Conservation (phyloP, 1,140 invertebrate genomes). For the Mya arenaria region DNA sequence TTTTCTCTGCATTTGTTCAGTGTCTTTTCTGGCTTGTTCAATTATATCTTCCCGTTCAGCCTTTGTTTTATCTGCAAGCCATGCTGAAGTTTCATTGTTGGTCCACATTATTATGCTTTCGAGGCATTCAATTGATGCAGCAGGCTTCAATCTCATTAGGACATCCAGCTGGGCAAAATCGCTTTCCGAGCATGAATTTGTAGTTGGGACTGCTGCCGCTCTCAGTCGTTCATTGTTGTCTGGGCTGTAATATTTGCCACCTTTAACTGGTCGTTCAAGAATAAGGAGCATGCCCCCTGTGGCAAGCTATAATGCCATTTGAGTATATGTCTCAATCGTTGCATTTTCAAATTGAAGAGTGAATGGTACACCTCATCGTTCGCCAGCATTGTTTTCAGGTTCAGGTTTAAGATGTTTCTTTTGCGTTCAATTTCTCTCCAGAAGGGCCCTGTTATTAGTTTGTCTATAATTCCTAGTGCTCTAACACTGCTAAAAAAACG, state of each 20-base stretch:
- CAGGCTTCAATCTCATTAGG: constrained; percentile 33
- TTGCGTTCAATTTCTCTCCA: constrained; percentile 41
- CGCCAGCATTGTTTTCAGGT: not conserved
- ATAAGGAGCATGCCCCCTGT: constrained; percentile 35
- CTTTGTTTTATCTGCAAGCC: not conserved
- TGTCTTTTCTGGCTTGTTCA: not conserved
- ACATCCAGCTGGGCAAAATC: constrained; percentile 54
- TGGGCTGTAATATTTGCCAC: constrained; percentile 1
- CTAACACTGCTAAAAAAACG: constrained; percentile 15
- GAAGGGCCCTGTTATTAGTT: constrained; percentile 54
- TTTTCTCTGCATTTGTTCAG: not conserved
- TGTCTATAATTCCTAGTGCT: constrained; percentile 52
- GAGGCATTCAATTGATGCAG: not conserved
- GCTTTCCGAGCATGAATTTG: constrained; percentile 38
- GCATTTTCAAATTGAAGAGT: not conserved
- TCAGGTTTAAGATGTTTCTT: constrained; percentile 34
- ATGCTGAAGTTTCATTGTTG: constrained; percentile 10
- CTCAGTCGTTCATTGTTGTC: not conserved
- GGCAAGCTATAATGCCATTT: constrained; percentile 36
- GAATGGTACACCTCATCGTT: constrained; percentile 2
- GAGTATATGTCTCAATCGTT: constrained; percentile 34
- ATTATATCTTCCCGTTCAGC: not conserved
- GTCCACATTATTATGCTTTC: constrained; percentile 22
- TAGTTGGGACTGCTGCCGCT: constrained; percentile 30
- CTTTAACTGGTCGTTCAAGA: constrained; percentile 42